Conservation (phyloP, 2,888 invertebrate genomes). For the Diplazon laetatorius region DNA sequence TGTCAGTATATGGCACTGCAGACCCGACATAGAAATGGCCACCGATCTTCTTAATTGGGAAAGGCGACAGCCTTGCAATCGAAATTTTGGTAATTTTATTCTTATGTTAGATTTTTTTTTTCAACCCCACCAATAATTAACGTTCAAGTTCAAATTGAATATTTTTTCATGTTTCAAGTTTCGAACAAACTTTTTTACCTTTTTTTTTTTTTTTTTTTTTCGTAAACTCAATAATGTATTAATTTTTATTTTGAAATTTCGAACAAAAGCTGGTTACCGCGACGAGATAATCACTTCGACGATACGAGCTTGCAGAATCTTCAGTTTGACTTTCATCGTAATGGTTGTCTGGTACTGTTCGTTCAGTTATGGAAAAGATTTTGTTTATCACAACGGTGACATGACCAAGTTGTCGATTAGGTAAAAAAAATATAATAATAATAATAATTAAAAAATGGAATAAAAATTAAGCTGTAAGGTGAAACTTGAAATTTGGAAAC, state of each 20-base stretch:
- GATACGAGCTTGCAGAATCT: conserved; percentile 50
- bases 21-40: conserved; percentile 41
- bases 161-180: no score
- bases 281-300: conserved; percentile 50
- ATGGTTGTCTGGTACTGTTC: conserved; percentile 60
- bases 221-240: no score
- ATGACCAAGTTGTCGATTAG: conserved; percentile 52
- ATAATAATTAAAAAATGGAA: no score
- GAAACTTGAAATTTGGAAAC: no score
- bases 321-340: conserved; percentile 54
- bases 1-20: conserved; percentile 47
- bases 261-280: conserved; percentile 54
- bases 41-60: conserved; percentile 59
- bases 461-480: no score
- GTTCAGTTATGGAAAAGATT: conserved; percentile 56
- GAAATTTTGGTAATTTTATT: conserved; percentile 53
- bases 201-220: no score
- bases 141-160: no score
- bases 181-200: no score
- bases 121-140: no score
- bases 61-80: conserved; percentile 55
- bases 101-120: neutral
- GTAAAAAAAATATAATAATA: conserved; percentile 39
- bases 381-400: conserved; percentile 43
- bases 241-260: neutral